Evolutionary conservation across 1,140 invertebrate species (phyloP), one percentile per base, ranked within the genome.

Genomic region (Batillaria attramentaria): DNA sequence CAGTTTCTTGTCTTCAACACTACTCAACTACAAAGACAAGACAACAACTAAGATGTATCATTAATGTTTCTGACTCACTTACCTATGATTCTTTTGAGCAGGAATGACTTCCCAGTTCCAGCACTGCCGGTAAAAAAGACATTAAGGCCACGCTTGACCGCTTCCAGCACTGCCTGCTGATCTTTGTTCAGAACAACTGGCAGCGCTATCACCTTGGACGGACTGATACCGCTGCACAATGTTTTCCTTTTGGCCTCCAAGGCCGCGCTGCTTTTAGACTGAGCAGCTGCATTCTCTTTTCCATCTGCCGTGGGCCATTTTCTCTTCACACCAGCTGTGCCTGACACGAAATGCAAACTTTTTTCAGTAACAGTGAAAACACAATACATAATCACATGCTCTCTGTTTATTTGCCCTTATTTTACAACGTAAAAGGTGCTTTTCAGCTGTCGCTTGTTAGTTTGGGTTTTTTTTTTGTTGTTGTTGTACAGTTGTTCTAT

Each of bases 61-160:
- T 24, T 6, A 2, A 20, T 5, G n/a, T n/a, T n/a, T n/a, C n/a
- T 42, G 20, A n/a, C 6, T 35, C 20, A 75, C 78, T 79, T 80
- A 91, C 94, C 94, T 54, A 98, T 95, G 73, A 98, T 97, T 85
- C 94, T 94, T 72, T 94, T 94, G 28, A 98, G 90, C 13, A 99
- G 88, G 88, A 95, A 97, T 78, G 96, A 97, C 90, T 99, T 98
- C 0, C 97, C 97, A n/a, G 97, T 98, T 0, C 97, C 97, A n/a
- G 97, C 97, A 89, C 96, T 97, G 1, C 94, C 94, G 5, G 97
- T 99, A 83, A 98, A 98, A 90, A 98, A 98, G 4, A 98, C 91
- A 92, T 95, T 98, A 65, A 93, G 93, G 2, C 96, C 96, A 13
- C 91, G 88, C 33, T 95, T 90, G 80, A 97, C 95, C 28, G 94